Conservation (phyloP, 2,888 invertebrate genomes). For the Mesochorus sp. region DNA sequence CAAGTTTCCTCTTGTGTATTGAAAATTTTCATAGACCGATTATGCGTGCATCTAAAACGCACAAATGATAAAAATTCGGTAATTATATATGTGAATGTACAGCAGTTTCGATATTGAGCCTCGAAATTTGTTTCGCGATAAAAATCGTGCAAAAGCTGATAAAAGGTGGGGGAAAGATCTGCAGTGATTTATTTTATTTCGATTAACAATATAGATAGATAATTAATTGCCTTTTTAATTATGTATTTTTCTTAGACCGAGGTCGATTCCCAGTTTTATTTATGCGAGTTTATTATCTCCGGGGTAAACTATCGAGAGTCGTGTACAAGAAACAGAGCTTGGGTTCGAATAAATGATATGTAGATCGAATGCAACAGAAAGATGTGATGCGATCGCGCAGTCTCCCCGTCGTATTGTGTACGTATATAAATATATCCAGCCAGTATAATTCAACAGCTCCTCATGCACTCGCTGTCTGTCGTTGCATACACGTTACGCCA, state of each 20-base stretch:
- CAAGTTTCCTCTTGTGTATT: no score
- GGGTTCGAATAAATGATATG: constrained; percentile 11
- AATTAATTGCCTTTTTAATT: no score
- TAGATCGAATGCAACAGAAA: constrained; percentile 21
- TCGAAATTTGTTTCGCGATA: constrained; percentile 56
- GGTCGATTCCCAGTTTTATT: not conserved
- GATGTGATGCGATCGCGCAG: constrained; percentile 5
- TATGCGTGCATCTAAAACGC: not conserved
- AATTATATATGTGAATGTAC: not conserved
- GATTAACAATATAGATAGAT: no score
- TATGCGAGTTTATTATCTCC: not conserved
- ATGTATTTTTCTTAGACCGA: not conserved
- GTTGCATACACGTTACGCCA: constrained; percentile 1
- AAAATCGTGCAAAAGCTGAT: no score
- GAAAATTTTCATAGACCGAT: no score
- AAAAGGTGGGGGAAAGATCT: constrained; percentile 1
- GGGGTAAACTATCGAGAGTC: not conserved
- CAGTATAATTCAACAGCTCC: not conserved
- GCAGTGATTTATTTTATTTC: no score
- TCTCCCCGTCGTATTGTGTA: constrained; percentile 6
- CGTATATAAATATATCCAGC: not conserved
- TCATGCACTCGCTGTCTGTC: not conserved
- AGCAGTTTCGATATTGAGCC: constrained; percentile 43
- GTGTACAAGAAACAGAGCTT: not conserved
- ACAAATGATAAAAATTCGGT: no score